These are phyloP conservation scores for Lasioglossum albipes DNA, from an alignment of 1,140 invertebrate species.

Conservation along the genomic window DNA sequence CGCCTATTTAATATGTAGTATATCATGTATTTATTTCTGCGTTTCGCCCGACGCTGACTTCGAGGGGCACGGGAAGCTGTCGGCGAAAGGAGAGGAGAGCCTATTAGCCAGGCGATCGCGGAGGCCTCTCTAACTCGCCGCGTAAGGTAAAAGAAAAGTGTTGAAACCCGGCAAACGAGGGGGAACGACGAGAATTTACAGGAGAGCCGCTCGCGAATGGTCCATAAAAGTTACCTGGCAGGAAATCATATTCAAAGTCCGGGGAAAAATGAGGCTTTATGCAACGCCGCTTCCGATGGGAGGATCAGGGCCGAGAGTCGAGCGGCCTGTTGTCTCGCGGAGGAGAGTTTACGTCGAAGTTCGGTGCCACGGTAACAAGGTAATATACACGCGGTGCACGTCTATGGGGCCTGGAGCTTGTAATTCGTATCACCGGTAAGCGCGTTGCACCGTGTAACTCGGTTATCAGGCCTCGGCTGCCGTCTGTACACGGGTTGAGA, in stretches of 20 bases:
- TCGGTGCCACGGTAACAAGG: slow-evolving; percentile 55
- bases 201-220: background rate
- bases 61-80: background rate
- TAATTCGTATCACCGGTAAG: slow-evolving; percentile 61
- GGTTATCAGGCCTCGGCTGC: slow-evolving; percentile 45
- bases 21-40: too few relatives aligned
- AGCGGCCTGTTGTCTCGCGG: slow-evolving; percentile 30
- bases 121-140: too few relatives aligned
- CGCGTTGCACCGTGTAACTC: slow-evolving; percentile 54
- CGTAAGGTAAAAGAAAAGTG: too few relatives aligned
- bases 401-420: slow-evolving; percentile 48
- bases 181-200: background rate
- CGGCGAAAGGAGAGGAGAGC: background rate
- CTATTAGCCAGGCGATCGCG: too few relatives aligned
- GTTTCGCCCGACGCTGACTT: too few relatives aligned
- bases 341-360: slow-evolving; percentile 40
- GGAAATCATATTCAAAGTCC: background rate
- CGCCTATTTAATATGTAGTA: too few relatives aligned
- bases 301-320: background rate
- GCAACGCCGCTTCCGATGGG: background rate
- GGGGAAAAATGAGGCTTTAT: background rate
- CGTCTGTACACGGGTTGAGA: slow-evolving; percentile 18
- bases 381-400: slow-evolving; percentile 61
- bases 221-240: background rate
- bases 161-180: too few relatives aligned